Conservation (phyloP, 1,140 invertebrate species). For the Schlechtendalia chinensis region DNA sequence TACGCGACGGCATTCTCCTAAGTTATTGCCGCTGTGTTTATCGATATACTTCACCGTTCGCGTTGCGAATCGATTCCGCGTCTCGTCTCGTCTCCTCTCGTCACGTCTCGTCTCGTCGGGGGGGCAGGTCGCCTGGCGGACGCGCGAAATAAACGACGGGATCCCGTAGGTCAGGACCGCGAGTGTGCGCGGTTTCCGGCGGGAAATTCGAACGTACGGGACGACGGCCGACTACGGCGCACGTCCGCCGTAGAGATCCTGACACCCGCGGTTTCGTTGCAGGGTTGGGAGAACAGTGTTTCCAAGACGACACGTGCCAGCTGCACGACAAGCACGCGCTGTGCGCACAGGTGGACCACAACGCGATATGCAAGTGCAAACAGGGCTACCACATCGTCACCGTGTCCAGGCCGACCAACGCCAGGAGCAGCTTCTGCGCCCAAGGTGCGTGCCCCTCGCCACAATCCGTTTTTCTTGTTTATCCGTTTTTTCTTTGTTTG, state of each 20-base stretch:
- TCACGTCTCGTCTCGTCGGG: too few relatives aligned
- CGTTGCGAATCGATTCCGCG: too few relatives aligned
- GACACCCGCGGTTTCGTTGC: too few relatives aligned
- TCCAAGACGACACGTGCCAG: slow-evolving; percentile 74
- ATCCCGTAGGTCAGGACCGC: too few relatives aligned
- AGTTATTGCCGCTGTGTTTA: too few relatives aligned
- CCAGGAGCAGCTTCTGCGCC: slow-evolving; percentile 37
- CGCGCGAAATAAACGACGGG: too few relatives aligned
- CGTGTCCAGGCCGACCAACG: slow-evolving; percentile 68
- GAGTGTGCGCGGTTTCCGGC: neutral
- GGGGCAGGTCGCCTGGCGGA: too few relatives aligned
- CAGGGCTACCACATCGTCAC: slow-evolving; percentile 73
- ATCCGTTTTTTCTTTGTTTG: neutral
- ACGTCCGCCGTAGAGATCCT: too few relatives aligned
- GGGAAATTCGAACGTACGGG: neutral
- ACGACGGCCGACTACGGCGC: too few relatives aligned
- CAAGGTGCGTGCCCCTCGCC: slow-evolving; percentile 36
- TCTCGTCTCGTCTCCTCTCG: too few relatives aligned
- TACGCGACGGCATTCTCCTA: too few relatives aligned
- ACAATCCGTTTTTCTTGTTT: neutral
- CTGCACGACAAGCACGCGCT: slow-evolving; percentile 69
- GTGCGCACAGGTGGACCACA: slow-evolving; percentile 78
- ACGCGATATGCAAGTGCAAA: slow-evolving; percentile 79
- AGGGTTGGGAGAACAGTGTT: slow-evolving; percentile 79
- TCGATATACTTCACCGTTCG: too few relatives aligned